A percentile compares a stretch with the other conserved stretches of the same genome.
Evolutionary conservation across 2,797 vertebrate species (phyloP).

Genomic region (Anguilla pacifica): DNA sequence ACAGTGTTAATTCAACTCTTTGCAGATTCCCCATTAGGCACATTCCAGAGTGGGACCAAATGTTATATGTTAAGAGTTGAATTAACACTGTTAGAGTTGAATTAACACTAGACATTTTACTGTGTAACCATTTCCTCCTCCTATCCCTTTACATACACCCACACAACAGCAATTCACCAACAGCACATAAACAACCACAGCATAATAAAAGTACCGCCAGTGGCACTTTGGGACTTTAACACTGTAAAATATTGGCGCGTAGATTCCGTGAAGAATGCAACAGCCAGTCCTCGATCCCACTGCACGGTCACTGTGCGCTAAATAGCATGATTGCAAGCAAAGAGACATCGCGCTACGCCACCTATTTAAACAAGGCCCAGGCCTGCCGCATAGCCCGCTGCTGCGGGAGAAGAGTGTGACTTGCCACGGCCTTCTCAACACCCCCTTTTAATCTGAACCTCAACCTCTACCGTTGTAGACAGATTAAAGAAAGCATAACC

Average conservation of each 20-base stretch:
- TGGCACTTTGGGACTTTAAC: neutral
- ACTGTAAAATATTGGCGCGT: neutral
- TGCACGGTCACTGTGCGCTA: neutral
- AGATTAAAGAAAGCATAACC: slow-evolving; percentile 9
- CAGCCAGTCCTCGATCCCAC: neutral
- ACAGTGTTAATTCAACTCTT: too few relatives aligned
- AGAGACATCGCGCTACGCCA: neutral
- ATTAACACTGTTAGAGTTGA: too few relatives aligned
- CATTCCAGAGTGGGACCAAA: too few relatives aligned
- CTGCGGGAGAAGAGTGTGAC: neutral
- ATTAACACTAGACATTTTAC: too few relatives aligned
- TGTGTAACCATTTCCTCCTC: neutral
- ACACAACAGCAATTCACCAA: neutral
- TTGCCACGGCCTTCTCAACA: neutral
- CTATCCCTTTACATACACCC: neutral
- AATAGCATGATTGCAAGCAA: neutral
- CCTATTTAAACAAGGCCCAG: neutral
- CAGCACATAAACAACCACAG: neutral
- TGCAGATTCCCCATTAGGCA: too few relatives aligned
- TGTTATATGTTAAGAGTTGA: too few relatives aligned
- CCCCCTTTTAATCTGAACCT: neutral
- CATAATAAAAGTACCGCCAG: neutral
- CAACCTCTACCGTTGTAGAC: neutral
- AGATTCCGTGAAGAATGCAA: neutral
- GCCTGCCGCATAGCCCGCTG: neutral